phyloP scores from a whole-genome alignment of 2,113 vertebrate genomes.

The Telmatochromis sp. region DNA sequence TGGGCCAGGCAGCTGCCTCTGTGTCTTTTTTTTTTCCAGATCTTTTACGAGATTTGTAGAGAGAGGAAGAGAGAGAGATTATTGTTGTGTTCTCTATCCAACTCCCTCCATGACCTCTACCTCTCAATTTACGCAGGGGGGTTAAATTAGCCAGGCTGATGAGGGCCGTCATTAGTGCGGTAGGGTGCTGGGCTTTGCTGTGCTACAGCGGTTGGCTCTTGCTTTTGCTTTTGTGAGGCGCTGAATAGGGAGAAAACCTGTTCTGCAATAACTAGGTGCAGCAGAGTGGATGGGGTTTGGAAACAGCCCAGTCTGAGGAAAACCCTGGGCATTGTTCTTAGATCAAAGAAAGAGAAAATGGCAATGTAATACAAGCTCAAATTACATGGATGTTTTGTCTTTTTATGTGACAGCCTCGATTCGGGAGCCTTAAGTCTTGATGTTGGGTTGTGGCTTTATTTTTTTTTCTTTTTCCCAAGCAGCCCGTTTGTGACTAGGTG shows the following conservation, averaged over 20 bases:
- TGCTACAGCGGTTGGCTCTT: neutral
- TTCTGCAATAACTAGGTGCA: constrained; percentile 6
- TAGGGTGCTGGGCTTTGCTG: neutral
- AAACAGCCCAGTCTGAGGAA: constrained; percentile 8
- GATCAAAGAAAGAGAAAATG: constrained; percentile 49
- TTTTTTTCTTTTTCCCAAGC: neutral
- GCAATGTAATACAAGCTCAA: constrained; percentile 38
- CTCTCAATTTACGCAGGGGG: constrained; percentile 42
- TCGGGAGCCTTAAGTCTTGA: constrained; percentile 38
- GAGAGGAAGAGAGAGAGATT: neutral
- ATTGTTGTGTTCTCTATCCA: neutral
- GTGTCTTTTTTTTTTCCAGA: neutral
- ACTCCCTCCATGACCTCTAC: constrained; percentile 13
- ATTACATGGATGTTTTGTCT: constrained; percentile 45
- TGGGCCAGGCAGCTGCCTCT: constrained; percentile 12
- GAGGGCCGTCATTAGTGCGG: constrained; percentile 39
- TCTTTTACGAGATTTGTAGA: neutral
- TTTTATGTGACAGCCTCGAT: constrained; percentile 46
- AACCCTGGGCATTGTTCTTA: constrained; percentile 40
- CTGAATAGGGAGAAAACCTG: constrained; percentile 26
- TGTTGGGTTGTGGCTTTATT: neutral
- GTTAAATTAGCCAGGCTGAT: constrained; percentile 40
- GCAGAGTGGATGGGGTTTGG: neutral
- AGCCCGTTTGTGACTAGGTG: neutral
- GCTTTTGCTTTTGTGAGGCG: neutral